phyloP scores from a whole-genome alignment of 2,797 vertebrate species.

The Spea hammondii region DNA sequence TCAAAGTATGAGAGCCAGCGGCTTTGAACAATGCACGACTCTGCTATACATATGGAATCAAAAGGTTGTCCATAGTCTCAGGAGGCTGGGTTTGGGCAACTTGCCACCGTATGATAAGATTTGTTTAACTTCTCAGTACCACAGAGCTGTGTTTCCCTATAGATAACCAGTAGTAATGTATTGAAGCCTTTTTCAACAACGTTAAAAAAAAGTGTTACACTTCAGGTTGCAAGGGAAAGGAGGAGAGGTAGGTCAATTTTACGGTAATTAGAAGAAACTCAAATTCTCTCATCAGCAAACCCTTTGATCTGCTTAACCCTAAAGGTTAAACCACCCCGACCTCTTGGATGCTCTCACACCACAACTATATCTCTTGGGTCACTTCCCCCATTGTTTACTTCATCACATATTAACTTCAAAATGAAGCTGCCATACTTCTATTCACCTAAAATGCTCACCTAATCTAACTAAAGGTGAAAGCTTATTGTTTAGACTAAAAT shows the following conservation, averaged over 20 bases:
- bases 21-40: not conserved
- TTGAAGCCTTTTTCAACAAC: no score
- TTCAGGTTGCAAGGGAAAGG: constrained; percentile 54
- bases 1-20: not conserved
- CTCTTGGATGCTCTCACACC: constrained; percentile 63
- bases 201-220: not conserved
- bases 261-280: constrained; percentile 66
- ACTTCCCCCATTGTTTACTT: constrained; percentile 70
- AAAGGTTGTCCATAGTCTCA: not conserved
- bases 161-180: no score
- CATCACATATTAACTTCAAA: constrained; percentile 73
- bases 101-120: not conserved
- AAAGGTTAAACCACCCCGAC: constrained; percentile 73
- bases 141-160: no score
- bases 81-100: not conserved
- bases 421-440: constrained; percentile 66
- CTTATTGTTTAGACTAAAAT: constrained; percentile 47
- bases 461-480: constrained; percentile 66
- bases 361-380: constrained; percentile 64
- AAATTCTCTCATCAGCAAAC: constrained; percentile 63
- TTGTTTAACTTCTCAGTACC: not conserved
- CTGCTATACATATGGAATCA: not conserved
- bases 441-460: constrained; percentile 72
- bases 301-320: constrained; percentile 78
- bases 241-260: constrained; percentile 66